phyloP scores from a whole-genome alignment of 2,888 invertebrate species.

The Ophion ventricosus region DNA sequence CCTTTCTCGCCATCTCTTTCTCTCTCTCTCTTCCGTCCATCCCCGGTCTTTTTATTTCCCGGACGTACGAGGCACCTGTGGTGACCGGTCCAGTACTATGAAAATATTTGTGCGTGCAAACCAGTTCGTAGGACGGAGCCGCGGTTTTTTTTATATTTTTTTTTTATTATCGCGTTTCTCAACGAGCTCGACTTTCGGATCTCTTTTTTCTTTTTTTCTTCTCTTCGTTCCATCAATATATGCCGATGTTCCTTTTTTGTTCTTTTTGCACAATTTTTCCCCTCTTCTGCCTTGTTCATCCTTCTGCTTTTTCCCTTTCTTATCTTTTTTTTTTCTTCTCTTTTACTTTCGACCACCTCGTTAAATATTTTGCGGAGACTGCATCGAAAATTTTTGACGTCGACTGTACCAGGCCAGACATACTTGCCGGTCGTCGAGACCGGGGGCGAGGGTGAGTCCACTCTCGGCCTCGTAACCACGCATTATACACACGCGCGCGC shows the following conservation, averaged over 20 bases:
- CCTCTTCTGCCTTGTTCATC: background rate
- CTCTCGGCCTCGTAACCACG: conserved; percentile 57
- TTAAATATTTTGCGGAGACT: background rate
- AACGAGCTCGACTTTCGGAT: conserved; percentile 34
- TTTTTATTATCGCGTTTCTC: conserved; percentile 19
- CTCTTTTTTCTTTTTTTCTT: conserved; percentile 18
- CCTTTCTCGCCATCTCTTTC: background rate
- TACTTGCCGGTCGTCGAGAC: conserved; percentile 57
- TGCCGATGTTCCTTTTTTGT: too few species aligned
- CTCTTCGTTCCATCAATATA: background rate
- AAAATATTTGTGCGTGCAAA: conserved; percentile 55
- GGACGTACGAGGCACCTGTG: conserved; percentile 59
- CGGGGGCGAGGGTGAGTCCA: conserved; percentile 65
- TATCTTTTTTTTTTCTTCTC: background rate
- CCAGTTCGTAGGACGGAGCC: conserved; percentile 51
- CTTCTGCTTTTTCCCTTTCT: background rate
- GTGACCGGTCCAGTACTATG: conserved; percentile 42
- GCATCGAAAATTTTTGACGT: conserved; percentile 56
- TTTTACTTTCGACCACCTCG: background rate
- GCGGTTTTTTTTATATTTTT: background rate
- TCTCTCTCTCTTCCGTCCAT: background rate
- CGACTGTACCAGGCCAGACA: conserved; percentile 69
- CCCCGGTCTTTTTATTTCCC: conserved; percentile 34
- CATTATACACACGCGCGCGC: conserved; percentile 11
- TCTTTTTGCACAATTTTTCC: background rate